Conservation (phyloP, 2,113 vertebrate genomes). For the Tiliqua scincoides region DNA sequence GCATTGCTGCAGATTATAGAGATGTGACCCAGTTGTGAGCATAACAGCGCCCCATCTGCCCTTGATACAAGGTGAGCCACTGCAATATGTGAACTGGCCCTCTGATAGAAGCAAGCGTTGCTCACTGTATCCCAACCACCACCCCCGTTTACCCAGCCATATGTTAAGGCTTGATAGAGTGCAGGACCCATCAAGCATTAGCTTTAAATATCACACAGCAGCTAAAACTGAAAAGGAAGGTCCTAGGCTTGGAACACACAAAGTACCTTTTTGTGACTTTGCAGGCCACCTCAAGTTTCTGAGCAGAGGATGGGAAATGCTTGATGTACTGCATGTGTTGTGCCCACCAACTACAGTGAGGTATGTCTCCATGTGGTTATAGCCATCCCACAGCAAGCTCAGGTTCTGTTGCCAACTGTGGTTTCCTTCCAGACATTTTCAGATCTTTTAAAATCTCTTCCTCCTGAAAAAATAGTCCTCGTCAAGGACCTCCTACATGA, state of each 20-base stretch:
- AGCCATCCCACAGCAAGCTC: neutral
- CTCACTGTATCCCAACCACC: neutral
- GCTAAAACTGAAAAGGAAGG: neutral
- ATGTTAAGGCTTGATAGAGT: neutral
- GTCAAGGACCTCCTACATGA: conserved; percentile 64
- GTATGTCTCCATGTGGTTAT: neutral
- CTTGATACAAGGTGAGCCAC: neutral
- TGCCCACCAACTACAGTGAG: neutral
- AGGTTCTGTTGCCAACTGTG: neutral
- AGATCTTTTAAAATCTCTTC: conserved; percentile 12
- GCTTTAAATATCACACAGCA: neutral
- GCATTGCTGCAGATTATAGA: neutral
- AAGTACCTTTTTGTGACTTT: too few species aligned
- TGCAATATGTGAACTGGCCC: neutral
- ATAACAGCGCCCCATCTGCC: neutral
- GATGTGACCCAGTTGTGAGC: neutral
- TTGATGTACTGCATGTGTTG: neutral
- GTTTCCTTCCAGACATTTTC: conserved; percentile 20
- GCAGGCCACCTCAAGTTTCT: neutral
- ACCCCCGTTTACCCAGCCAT: neutral
- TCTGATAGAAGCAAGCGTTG: neutral
- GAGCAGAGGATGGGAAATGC: neutral
- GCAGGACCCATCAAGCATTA: neutral
- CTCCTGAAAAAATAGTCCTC: conserved; percentile 51
- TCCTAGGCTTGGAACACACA: neutral